Base-by-base conservation (phyloP, 2,113 vertebrate genomes). In the Atractosteus spatula region DNA sequence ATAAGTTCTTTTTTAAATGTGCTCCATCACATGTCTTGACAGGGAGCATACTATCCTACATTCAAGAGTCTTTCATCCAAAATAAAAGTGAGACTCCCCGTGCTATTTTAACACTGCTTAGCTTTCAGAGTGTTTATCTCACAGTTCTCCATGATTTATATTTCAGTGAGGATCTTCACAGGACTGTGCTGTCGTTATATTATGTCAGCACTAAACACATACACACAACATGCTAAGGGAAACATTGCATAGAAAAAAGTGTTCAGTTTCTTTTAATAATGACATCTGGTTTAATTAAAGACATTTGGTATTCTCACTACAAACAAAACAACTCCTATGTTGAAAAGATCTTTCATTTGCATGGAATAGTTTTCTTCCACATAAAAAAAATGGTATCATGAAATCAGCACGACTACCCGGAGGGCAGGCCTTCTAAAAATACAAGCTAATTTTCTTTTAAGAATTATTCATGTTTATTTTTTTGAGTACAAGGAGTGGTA, bases 221-320 rank as follows among this genome's bases (percentile, higher is more conserved):
- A 12, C 47, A 51, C 47, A 51, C 47, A 51, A 29, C 68, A n/a
- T 29, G 7, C 47, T 29, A 1, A 29, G 29, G 29, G 11, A 66
- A 69, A 71, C 12, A 47, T 44, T 61, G 14, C 8, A 64, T 63
- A 71, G 17, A 68, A 55, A 54, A 55, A 44, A 56, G 17, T 54
- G 8, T 51, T 41, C 11, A 17, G 41, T 63, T 55, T 47, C 54
- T 63, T 47, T 29, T 8, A 17, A 42, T 64, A 64, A 71, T 55
- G 54, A 16, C 6, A 51, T 43, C 42, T 41, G 70, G 41, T 13
- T 64, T 71, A 63, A 71, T 71, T 71, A 71, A 54, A 62, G 70
- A 45, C 41, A 29, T 14, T 62, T 71, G 59, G 70, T 55, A 11
- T 47, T 61, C 61, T 54, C 51, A 71, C 16, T 55, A 47, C 45